Percentiles rank a stretch among this genome's conserved stretches.
phyloP scores from a whole-genome alignment of 1,140 invertebrate species.

The Drosophila sp. region DNA sequence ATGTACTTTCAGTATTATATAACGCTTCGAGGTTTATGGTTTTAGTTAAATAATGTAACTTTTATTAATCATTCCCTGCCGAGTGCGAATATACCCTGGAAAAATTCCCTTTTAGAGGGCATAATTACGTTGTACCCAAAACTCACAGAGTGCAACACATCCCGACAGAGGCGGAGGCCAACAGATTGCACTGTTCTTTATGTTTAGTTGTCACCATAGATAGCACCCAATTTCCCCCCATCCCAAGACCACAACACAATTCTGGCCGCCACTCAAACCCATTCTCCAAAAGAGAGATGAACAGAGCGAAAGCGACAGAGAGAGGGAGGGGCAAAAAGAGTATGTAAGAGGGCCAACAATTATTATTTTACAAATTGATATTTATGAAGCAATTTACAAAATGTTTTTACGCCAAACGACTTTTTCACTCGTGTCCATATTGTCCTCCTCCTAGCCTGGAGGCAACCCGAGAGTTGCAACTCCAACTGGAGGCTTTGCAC shows the following conservation, averaged over 20 bases:
- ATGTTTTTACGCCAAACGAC: slow-evolving; percentile 80
- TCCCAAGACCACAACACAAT: slow-evolving; percentile 32
- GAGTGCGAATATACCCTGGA: neutral
- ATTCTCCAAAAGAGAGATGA: slow-evolving; percentile 11
- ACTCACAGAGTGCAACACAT: neutral
- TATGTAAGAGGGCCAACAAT: slow-evolving; percentile 52
- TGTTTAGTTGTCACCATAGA: slow-evolving; percentile 22
- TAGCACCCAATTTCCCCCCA: neutral
- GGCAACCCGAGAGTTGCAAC: slow-evolving; percentile 42
- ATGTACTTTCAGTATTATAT: too few relatives aligned
- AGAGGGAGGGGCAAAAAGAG: neutral
- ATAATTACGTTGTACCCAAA: neutral
- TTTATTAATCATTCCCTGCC: too few relatives aligned
- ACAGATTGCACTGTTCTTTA: slow-evolving; percentile 11
- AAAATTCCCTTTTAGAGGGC: neutral
- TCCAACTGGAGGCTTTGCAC: slow-evolving; percentile 50
- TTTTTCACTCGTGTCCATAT: slow-evolving; percentile 54
- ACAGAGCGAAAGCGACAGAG: neutral
- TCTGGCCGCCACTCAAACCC: slow-evolving; percentile 23
- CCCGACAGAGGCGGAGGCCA: neutral
- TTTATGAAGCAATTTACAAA: slow-evolving; percentile 82
- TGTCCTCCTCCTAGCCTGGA: slow-evolving; percentile 40
- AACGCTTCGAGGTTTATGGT: too few relatives aligned
- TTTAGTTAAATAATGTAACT: too few relatives aligned
- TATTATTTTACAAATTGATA: slow-evolving; percentile 83